Evolutionary conservation across 2,888 invertebrate genomes (phyloP).

Genomic region (Odontomyia ornata): DNA sequence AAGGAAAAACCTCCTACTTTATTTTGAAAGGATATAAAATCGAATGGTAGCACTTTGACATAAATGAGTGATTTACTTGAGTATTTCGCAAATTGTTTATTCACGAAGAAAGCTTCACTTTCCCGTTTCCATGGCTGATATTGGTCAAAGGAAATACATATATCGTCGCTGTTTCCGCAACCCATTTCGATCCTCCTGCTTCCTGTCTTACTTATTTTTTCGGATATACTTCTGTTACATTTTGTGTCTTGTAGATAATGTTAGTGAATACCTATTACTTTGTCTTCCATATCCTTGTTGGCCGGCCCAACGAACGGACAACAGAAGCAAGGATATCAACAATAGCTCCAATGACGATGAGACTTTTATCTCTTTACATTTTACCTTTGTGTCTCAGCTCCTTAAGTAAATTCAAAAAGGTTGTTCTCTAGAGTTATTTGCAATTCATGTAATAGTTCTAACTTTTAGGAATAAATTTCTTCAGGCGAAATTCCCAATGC

Average conservation of each 20-base stretch:
- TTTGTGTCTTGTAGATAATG: background rate
- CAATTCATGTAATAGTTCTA: slow-evolving; percentile 13
- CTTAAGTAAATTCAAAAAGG: slow-evolving; percentile 25
- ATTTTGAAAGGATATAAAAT: slow-evolving; percentile 9
- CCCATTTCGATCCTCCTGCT: too few species aligned
- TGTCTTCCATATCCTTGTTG: background rate
- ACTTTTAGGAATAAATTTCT: slow-evolving; percentile 8
- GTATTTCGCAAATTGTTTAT: slow-evolving; percentile 35
- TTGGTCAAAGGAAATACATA: background rate
- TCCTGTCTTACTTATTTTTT: background rate
- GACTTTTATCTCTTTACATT: background rate
- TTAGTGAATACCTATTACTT: background rate
- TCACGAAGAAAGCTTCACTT: slow-evolving; percentile 6
- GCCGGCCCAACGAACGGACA: background rate
- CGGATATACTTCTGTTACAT: background rate
- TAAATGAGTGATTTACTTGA: slow-evolving; percentile 31
- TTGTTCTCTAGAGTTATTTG: slow-evolving; percentile 13
- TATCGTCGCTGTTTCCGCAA: too few species aligned
- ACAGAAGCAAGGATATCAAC: background rate
- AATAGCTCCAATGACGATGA: background rate
- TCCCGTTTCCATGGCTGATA: slow-evolving; percentile 5
- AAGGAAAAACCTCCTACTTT: background rate
- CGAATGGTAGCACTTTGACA: slow-evolving; percentile 17
- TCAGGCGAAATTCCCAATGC: background rate
- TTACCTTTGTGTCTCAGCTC: background rate